phyloP scores from a whole-genome alignment of 2,888 invertebrate species.

The Spodoptera picta region DNA sequence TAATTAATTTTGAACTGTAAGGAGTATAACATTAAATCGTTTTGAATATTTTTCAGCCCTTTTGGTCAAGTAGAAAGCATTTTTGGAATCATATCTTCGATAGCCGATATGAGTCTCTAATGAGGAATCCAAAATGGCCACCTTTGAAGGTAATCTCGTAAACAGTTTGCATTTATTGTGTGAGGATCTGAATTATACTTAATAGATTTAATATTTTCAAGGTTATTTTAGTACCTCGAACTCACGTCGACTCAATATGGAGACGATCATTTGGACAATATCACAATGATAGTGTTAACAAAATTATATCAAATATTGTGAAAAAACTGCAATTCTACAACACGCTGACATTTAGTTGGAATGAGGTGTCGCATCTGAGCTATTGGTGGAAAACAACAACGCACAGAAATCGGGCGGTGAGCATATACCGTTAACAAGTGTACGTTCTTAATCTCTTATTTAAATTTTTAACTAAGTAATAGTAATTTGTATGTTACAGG shows the following conservation, averaged over 20 bases:
- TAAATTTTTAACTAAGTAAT: too few species aligned
- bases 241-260: conserved; percentile 79
- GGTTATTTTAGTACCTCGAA: conserved; percentile 79
- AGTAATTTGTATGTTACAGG: conserved; percentile 68
- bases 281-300: conserved; percentile 72
- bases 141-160: conserved; percentile 71
- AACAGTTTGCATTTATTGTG: neutral
- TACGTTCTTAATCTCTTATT: neutral
- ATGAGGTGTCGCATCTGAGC: conserved; percentile 82
- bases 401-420: conserved; percentile 74
- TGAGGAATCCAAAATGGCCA: conserved; percentile 81
- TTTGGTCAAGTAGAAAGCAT: conserved; percentile 70
- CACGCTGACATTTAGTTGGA: conserved; percentile 81
- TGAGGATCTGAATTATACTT: neutral
- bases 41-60: conserved; percentile 64
- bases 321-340: conserved; percentile 81
- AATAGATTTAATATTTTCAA: conserved; percentile 45
- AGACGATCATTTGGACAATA: conserved; percentile 73
- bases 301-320: conserved; percentile 76
- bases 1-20: neutral
- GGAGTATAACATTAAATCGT: conserved; percentile 8
- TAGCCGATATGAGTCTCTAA: conserved; percentile 78
- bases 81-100: conserved; percentile 80
- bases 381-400: conserved; percentile 78
- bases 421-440: conserved; percentile 15